Conservation (phyloP, 1,140 invertebrate genomes). For the Caerostris darwini region DNA sequence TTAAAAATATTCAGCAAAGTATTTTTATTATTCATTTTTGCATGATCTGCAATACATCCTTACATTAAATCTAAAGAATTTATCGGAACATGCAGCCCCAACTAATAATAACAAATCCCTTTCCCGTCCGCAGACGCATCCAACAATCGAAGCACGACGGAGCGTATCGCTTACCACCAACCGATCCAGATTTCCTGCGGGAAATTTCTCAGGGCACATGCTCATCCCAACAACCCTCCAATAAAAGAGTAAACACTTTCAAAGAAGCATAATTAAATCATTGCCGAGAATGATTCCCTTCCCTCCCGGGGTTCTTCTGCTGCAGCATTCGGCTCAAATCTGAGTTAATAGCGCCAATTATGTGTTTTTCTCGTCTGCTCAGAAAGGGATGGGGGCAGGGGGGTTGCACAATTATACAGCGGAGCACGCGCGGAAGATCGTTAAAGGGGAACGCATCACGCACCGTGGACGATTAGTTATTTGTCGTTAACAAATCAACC, state of each 20-base stretch:
- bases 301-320: neutral
- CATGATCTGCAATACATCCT: too few species aligned
- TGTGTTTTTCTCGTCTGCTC: conserved; percentile 10
- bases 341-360: conserved; percentile 32
- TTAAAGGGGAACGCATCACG: too few species aligned
- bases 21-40: too few species aligned
- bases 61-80: too few species aligned
- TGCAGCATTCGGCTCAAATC: neutral
- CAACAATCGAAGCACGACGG: neutral
- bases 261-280: conserved; percentile 22
- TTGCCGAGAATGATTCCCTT: neutral
- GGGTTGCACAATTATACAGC: neutral
- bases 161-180: neutral
- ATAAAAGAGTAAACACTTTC: conserved; percentile 15
- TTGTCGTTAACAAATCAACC: conserved; percentile 35
- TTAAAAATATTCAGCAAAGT: too few species aligned
- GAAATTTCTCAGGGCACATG: neutral
- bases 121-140: neutral
- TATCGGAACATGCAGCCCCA: too few species aligned
- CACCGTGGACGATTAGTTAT: neutral
- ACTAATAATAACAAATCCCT: too few species aligned
- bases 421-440: neutral
- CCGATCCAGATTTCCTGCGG: conserved; percentile 1
- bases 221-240: neutral
- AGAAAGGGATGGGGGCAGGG: too few species aligned